phyloP scores from a whole-genome alignment of 2,797 vertebrate genomes.

The Enteromius fasciolatus region DNA sequence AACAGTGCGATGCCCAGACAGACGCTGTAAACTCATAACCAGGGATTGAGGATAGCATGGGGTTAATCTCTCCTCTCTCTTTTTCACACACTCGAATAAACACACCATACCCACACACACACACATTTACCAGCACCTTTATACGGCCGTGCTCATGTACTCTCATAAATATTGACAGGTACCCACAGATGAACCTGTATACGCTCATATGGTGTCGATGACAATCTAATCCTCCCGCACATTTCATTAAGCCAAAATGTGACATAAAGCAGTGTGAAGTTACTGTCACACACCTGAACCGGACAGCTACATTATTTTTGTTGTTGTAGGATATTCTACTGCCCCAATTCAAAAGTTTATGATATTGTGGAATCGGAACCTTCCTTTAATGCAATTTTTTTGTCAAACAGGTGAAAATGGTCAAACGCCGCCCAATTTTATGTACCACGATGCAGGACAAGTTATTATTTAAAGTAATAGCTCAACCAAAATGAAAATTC shows the following conservation, averaged over 20 bases:
- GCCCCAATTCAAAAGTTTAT: not conserved
- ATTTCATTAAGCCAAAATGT: constrained; percentile 36
- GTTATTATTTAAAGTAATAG: not conserved
- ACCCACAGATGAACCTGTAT: constrained; percentile 40
- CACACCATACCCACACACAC: constrained; percentile 61
- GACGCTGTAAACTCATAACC: constrained; percentile 93
- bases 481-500: not conserved
- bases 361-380: not conserved
- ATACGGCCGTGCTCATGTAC: constrained; percentile 17
- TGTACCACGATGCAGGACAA: not conserved
- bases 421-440: not conserved
- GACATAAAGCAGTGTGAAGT: not conserved
- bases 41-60: constrained; percentile 90
- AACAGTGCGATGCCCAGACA: constrained; percentile 90
- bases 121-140: constrained; percentile 49
- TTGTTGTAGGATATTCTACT: constrained; percentile 14
- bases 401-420: not conserved
- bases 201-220: constrained; percentile 2
- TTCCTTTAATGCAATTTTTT: not conserved
- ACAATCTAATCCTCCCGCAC: constrained; percentile 25
- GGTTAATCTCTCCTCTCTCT: constrained; percentile 88
- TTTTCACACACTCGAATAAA: constrained; percentile 79
- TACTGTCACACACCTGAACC: constrained; percentile 9
- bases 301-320: not conserved
- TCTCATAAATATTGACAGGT: constrained; percentile 56